A percentile compares a stretch with the other conserved stretches of the same genome.
phyloP scores from a whole-genome alignment of 2,113 vertebrate species.

The Oncorhynchus kisutch region DNA sequence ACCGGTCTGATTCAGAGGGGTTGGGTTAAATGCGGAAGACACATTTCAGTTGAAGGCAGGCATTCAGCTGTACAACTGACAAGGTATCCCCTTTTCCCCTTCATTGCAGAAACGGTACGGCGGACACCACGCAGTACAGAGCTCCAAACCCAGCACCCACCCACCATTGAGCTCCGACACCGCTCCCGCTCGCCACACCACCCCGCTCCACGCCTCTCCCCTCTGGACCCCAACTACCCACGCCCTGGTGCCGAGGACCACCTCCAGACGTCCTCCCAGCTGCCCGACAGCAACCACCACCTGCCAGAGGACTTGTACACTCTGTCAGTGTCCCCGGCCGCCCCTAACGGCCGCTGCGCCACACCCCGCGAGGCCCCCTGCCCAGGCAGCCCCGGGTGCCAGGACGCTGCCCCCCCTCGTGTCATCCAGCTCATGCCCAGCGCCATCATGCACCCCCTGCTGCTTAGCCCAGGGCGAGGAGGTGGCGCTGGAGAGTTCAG shows the following conservation, averaged over 20 bases:
- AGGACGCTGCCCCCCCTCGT: constrained; percentile 76
- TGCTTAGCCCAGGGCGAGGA: constrained; percentile 81
- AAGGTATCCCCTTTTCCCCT: no score
- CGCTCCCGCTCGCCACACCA: constrained; percentile 87
- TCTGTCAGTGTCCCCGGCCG: constrained; percentile 87
- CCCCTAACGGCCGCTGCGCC: constrained; percentile 86
- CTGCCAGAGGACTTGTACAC: constrained; percentile 82
- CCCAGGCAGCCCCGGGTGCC: constrained; percentile 81
- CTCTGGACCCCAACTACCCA: constrained; percentile 72
- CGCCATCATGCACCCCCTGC: constrained; percentile 94
- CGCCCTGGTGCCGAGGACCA: constrained; percentile 78
- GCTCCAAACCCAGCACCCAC: constrained; percentile 81
- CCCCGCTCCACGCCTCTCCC: constrained; percentile 74
- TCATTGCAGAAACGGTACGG: constrained; percentile 83
- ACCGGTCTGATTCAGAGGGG: no score
- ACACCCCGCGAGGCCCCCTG: constrained; percentile 78
- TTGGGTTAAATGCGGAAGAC: no score
- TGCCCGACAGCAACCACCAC: constrained; percentile 90
- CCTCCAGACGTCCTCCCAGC: constrained; percentile 80
- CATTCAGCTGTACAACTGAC: no score
- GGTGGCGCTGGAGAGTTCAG: constrained; percentile 83
- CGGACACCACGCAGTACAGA: constrained; percentile 81
- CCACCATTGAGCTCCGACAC: constrained; percentile 95
- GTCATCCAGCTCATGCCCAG: constrained; percentile 97
- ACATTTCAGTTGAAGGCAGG: no score